These are phyloP conservation scores for Lytechinus variegatus DNA, from an alignment of 35 echinoderm and acorn worm genomes.

Conservation along the genomic window DNA sequence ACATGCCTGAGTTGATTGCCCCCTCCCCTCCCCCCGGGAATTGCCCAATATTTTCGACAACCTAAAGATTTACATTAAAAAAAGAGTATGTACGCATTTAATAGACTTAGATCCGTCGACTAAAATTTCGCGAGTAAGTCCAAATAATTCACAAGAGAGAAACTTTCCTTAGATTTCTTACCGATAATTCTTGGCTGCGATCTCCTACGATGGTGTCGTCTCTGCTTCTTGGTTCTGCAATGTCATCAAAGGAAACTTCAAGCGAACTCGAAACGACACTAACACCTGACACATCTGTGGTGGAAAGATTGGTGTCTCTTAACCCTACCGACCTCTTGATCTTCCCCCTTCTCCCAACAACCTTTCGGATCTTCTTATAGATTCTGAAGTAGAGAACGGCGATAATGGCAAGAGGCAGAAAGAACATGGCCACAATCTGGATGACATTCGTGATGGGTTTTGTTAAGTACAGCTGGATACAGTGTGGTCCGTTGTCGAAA, in stretches of 20 bases:
- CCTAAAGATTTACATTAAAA: too few relatives aligned
- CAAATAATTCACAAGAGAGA: too few relatives aligned
- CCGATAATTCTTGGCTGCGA: neutral
- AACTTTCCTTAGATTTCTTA: neutral
- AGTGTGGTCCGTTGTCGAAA: constrained; percentile 5
- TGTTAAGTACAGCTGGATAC: neutral
- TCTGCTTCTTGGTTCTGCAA: neutral
- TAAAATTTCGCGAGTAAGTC: too few relatives aligned
- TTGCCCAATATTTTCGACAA: too few relatives aligned
- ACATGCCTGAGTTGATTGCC: too few relatives aligned
- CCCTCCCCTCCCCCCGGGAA: too few relatives aligned
- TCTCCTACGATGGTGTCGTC: neutral
- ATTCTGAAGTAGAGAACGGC: constrained; percentile 27
- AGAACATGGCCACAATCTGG: neutral
- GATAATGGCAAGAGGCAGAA: neutral
- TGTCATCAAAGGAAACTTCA: neutral
- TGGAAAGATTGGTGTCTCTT: neutral
- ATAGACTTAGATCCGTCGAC: too few relatives aligned
- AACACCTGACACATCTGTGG: neutral
- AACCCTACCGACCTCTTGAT: neutral
- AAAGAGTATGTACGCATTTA: too few relatives aligned
- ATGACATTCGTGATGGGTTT: neutral
- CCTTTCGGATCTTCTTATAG: neutral
- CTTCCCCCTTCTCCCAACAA: neutral
- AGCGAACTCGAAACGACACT: neutral